Base-by-base conservation (phyloP, 2,888 invertebrate genomes). In the Mimas tiliae region DNA sequence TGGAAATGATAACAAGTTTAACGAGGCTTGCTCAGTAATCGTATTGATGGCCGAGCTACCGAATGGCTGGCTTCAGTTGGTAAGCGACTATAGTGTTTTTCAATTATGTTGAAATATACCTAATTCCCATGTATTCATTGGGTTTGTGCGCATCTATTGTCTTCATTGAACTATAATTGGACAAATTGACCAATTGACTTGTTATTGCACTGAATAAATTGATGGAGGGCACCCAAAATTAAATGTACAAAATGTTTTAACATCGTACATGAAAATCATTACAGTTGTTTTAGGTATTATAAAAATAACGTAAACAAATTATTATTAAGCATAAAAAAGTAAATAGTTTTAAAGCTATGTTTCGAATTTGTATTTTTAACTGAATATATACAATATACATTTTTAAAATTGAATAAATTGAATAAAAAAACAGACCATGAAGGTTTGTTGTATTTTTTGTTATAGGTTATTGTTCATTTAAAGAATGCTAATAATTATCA, bases 41-140 rank as follows among this genome's bases (percentile, higher is more conserved):
- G 76, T 85, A 90, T 93, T 91, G 85, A 93, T 93, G 93, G 93
- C 91, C 87, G 89, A 87, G 85, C 80, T 85, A 90, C 89, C 94
- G 94, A 94, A 94, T 94, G 94, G 94, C 94, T 91, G 94, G 94
- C 84, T 94, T 94, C 88, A 94, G 91, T 87, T 94, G 94, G 94
- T 94, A 77, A 90, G 88, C 81, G 68, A 71, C 67, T 71, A 63
- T 74, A 69, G 68, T 66, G 68, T 72, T 72, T 74, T 72, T 70
- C 77, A 69, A 70, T 77, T 72, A 78, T 77, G 81, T 85, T 79
- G 72, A 77, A 78, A 72, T 71, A 45, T 45, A 45, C 45, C 14
- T 45, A 80, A 81, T 86, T 76, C 76, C 84, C 83, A 79, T 79
- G 77, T 82, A 84, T 85, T 79, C 76, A 74, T 75, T 80, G 77